A percentile compares a stretch with the other conserved stretches of the same genome.
Evolutionary conservation across 2,113 vertebrate genomes (phyloP).

Genomic region (Pipa parva): DNA sequence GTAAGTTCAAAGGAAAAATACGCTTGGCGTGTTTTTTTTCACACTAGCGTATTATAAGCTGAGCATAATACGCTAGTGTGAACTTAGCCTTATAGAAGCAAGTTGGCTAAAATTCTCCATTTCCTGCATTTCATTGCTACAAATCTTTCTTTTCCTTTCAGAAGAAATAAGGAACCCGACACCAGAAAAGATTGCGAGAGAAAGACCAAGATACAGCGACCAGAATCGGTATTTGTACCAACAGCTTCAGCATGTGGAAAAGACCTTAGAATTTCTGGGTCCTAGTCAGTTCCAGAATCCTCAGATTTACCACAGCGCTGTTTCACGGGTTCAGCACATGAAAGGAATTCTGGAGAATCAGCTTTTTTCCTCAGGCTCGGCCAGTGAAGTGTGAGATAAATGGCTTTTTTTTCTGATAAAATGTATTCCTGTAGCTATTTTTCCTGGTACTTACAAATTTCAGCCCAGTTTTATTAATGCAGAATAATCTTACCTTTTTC

Average conservation of each 20-base stretch:
- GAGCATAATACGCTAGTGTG: too few species aligned
- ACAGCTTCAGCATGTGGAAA: conserved; percentile 78
- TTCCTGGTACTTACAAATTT: too few species aligned
- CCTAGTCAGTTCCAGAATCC: conserved; percentile 64
- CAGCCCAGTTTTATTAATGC: too few species aligned
- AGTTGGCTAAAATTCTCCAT: too few species aligned
- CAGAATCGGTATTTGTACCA: conserved; percentile 72
- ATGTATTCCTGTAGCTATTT: not conserved
- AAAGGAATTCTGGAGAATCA: conserved; percentile 66
- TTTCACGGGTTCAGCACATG: conserved; percentile 77
- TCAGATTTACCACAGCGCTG: conserved; percentile 69
- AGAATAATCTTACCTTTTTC: too few species aligned
- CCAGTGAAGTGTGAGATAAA: conserved; percentile 54
- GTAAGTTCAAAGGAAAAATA: too few species aligned
- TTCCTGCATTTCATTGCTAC: not conserved
- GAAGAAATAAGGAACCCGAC: conserved; percentile 50
- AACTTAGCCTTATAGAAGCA: too few species aligned
- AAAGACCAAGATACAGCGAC: conserved; percentile 57
- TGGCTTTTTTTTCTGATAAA: not conserved
- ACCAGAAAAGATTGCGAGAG: conserved; percentile 51
- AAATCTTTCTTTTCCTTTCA: conserved; percentile 19
- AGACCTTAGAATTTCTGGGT: conserved; percentile 71
- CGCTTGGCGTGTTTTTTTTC: too few species aligned
- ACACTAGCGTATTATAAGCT: too few species aligned
- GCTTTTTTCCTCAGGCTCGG: conserved; percentile 48